Base-by-base conservation (phyloP, 37 sponge, comb jelly and placozoan genomes). In the Axinella damicornis region DNA sequence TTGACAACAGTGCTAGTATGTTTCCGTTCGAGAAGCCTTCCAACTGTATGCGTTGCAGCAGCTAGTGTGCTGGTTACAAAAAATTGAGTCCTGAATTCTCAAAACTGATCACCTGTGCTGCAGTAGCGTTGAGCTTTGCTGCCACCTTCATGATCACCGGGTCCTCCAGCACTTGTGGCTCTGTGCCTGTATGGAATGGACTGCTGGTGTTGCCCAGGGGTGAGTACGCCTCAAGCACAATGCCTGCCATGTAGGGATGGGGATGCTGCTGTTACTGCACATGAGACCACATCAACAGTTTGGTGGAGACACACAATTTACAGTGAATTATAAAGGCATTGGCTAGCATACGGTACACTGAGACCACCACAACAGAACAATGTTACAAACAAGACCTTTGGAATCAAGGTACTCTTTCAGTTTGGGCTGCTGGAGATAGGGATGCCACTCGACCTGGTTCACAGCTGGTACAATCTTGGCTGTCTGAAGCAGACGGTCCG, bases 371-470 rank as follows among this genome's bases (percentile, higher is more conserved):
- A n/a, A n/a, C n/a, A n/a, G n/a, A n/a, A n/a, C n/a, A n/a, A n/a
- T n/a, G n/a, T n/a, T n/a, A n/a, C n/a, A n/a, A n/a, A n/a, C n/a
- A n/a, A n/a, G n/a, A 85, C 94, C 94, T 85, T 90, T 93, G 38
- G 81, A 81, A 35, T 88, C 78, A 56, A 91, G 91, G 74, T 92
- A 96, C 60, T 81, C 63, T 80, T 88, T 90, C 53, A 96, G 91
- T 41, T 93, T 93, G 5, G 38, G 55, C 82, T 96, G 96, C 75
- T 96, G 96, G 64, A 96, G 57, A 78, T 93, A 93, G 59, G 91
- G 85, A 72, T 96, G 94, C 22, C 78, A 83, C 71, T 96, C 96
- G 78, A 94, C 95, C 83, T 95, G 96, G 73, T 92, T 95, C 37
- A 95, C 93, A 72, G 92, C 96, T 37, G 96, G 96, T 14, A 92